Conservation (phyloP, 2,888 invertebrate genomes). For the Argynnis bischoffii region DNA sequence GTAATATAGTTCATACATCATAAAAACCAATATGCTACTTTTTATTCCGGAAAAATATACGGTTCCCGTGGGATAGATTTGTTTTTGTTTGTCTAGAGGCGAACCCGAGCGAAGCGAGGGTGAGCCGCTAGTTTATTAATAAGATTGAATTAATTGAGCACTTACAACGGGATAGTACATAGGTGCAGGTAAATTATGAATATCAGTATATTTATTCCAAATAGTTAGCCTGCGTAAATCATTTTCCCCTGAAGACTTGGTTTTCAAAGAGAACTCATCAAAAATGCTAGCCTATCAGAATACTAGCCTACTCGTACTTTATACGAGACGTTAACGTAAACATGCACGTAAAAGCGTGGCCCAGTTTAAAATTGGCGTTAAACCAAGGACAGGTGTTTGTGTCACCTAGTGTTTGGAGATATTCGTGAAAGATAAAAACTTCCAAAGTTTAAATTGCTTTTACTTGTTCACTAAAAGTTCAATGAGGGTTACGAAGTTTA, state of each 20-base stretch:
- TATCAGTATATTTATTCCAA: constrained; percentile 1
- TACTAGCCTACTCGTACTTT: constrained; percentile 2
- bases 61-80: too few species aligned
- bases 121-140: too few species aligned
- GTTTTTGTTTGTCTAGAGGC: too few species aligned
- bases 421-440: constrained; percentile 7
- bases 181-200: too few species aligned
- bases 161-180: too few species aligned
- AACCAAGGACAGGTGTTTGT: constrained; percentile 20
- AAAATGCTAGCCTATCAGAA: constrained; percentile 7
- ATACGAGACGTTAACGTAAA: constrained; percentile 7
- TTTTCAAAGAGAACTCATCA: constrained; percentile 17
- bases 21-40: too few species aligned
- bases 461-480: neutral
- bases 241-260: neutral
- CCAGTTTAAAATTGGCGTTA: constrained; percentile 21
- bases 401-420: constrained; percentile 13
- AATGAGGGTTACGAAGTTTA: neutral
- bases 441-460: constrained; percentile 14
- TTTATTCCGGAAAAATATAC: too few species aligned
- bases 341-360: constrained; percentile 22
- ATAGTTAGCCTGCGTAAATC: neutral
- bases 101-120: too few species aligned
- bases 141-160: too few species aligned
- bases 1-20: too few species aligned